Conservation (phyloP, 2,797 vertebrate genomes). For the Psittacula echo region DNA sequence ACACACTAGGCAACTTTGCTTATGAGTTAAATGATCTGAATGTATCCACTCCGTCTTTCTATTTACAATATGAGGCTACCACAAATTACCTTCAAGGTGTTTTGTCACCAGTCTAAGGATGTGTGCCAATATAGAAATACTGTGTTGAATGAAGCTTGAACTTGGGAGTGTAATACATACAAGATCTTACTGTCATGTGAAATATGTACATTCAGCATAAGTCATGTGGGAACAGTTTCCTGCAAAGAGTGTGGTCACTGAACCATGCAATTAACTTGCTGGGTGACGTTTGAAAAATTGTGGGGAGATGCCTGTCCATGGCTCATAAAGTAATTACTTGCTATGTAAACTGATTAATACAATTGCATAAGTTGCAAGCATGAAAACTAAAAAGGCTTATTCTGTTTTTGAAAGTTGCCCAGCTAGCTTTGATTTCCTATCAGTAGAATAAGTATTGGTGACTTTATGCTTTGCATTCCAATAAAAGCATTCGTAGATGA, state of each 20-base stretch:
- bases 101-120: neutral
- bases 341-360: neutral
- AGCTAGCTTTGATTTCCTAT: neutral
- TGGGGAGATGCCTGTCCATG: neutral
- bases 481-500: neutral
- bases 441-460: neutral
- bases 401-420: neutral
- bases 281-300: neutral
- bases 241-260: neutral
- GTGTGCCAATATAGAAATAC: neutral
- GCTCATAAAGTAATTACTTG: neutral
- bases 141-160: neutral
- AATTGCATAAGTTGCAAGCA: neutral
- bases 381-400: neutral
- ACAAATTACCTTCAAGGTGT: neutral
- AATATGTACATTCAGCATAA: neutral
- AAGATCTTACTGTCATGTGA: neutral
- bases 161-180: neutral
- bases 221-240: neutral
- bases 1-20: rapidly evolving
- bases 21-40: neutral
- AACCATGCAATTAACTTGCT: neutral
- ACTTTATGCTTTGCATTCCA: neutral
- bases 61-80: neutral
- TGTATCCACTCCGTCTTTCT: neutral